Base-by-base conservation (phyloP, 2,797 vertebrate species). In the Brachymystax lenok region DNA sequence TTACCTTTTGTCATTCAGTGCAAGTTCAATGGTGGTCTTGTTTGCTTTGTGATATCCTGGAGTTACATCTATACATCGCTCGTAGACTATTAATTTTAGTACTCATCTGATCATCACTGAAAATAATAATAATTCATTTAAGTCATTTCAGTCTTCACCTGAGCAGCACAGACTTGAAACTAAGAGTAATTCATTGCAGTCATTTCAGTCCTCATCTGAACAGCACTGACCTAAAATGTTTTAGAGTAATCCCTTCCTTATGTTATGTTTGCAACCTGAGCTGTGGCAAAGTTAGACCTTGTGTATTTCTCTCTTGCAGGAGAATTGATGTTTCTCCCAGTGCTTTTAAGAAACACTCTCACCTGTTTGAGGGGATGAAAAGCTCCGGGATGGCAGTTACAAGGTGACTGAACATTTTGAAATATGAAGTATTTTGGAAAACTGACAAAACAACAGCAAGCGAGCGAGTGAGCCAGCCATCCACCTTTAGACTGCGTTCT, bases 291-390 rank as follows among this genome's bases (percentile, higher is more conserved):
- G n/a, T 33, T 14, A 30, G 16, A 67, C 16, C 64, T 7, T 16
- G 77, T 59, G 40, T 69, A 40, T 76, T 75, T 77, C 70, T 87
- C 33, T 86, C 78, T 85, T 83, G 6, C 90, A 99, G 98, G 96
- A 96, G 97, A 96, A 99, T 99, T 94, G 98, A 99, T 95, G 97
- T 99, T 95, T 99, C 98, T 93, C 98, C 98, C 90, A 99, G 98
- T 96, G 97, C 97, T 94, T 98, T 99, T 97, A 98, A 96, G 96
- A 99, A 98, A 93, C 97, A 98, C 94, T 94, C 96, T 92, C 97
- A 97, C 90, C 93, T 96, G 93, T 98, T 97, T 93, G 98, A 99
- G 89, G 97, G 97, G 88, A 93, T 95, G 91, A 98, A 98, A 97
- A 96, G 93, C 89, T 94, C 97, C 92, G 95, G 96, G 98, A 99